Percentiles rank a stretch among this genome's conserved stretches.
These are phyloP conservation scores for Nephrotoma appendiculata DNA, from an alignment of 2,888 invertebrate genomes.

Conservation along the genomic window DNA sequence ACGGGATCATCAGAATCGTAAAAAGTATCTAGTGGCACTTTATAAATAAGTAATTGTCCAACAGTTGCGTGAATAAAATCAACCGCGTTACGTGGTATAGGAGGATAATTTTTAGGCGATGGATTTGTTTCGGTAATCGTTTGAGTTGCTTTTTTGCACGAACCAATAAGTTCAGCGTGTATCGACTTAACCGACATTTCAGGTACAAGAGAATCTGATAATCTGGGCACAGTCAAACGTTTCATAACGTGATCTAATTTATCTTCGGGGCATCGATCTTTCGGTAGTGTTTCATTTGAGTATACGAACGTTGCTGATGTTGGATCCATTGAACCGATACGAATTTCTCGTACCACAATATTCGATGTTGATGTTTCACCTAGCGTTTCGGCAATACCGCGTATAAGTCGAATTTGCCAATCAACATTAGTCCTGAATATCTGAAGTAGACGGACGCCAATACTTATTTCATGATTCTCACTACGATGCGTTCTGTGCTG, in stretches of 20 bases:
- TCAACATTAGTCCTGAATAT: conserved; percentile 54
- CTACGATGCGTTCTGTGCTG: conserved; percentile 65
- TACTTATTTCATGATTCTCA: conserved; percentile 67
- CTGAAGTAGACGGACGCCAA: conserved; percentile 50
- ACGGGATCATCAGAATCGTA: conserved; percentile 64
- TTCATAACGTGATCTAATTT: conserved; percentile 54
- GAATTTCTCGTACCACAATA: conserved; percentile 29
- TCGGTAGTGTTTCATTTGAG: conserved; percentile 70
- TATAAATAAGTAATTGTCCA: conserved; percentile 65
- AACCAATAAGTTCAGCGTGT: conserved; percentile 47
- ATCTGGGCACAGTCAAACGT: conserved; percentile 34
- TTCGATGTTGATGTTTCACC: conserved; percentile 27
- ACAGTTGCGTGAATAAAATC: conserved; percentile 69
- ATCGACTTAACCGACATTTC: conserved; percentile 51
- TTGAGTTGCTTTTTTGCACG: conserved; percentile 42
- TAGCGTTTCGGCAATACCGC: conserved; percentile 34
- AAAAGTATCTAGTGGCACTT: conserved; percentile 78
- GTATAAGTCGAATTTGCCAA: conserved; percentile 60
- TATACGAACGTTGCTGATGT: conserved; percentile 48
- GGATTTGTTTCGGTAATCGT: conserved; percentile 35
- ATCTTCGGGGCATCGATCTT: conserved; percentile 60
- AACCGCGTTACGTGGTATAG: conserved; percentile 69
- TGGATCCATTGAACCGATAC: conserved; percentile 25
- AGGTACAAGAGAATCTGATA: conserved; percentile 48
- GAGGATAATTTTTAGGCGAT: conserved; percentile 52